Evolutionary conservation across 23 tunicate species (phyloP).

Genomic region (Halocynthia aurantium): DNA sequence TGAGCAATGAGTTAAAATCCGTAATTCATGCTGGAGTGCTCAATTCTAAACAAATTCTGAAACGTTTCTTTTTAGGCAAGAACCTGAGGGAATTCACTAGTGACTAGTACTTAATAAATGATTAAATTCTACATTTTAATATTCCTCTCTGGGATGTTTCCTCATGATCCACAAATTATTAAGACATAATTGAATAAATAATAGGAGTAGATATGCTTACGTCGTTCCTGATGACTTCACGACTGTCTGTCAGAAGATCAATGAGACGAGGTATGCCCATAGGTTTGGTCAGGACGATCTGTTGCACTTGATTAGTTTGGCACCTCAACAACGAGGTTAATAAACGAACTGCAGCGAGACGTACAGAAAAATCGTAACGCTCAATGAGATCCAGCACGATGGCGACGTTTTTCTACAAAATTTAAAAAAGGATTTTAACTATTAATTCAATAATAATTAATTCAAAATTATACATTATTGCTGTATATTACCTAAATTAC

Average conservation of each 20-base stretch:
- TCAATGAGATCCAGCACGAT: constrained; percentile 74
- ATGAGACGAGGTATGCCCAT: constrained; percentile 84
- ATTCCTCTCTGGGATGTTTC: too few relatives aligned
- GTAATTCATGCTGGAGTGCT: too few relatives aligned
- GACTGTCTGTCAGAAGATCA: constrained; percentile 63
- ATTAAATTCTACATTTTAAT: too few relatives aligned
- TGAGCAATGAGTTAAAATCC: not conserved
- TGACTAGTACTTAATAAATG: too few relatives aligned
- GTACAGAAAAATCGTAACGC: constrained; percentile 56
- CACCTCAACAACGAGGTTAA: constrained; percentile 63
- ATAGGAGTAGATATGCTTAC: constrained; percentile 7
- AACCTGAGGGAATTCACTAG: not conserved
- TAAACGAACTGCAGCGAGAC: constrained; percentile 72
- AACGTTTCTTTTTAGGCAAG: not conserved
- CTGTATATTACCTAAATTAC: too few relatives aligned
- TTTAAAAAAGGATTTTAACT: too few relatives aligned
- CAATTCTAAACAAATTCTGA: not conserved
- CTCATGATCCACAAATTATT: too few relatives aligned
- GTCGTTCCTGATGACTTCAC: constrained; percentile 90
- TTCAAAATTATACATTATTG: too few relatives aligned
- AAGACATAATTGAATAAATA: too few relatives aligned
- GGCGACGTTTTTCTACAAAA: constrained; percentile 35
- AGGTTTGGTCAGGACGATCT: constrained; percentile 61
- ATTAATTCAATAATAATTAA: too few relatives aligned
- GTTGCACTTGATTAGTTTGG: constrained; percentile 62